Evolutionary conservation across 2,888 invertebrate species (phyloP), one percentile per base, ranked within the genome.

Genomic region (Coronaproctus castanopsis): DNA sequence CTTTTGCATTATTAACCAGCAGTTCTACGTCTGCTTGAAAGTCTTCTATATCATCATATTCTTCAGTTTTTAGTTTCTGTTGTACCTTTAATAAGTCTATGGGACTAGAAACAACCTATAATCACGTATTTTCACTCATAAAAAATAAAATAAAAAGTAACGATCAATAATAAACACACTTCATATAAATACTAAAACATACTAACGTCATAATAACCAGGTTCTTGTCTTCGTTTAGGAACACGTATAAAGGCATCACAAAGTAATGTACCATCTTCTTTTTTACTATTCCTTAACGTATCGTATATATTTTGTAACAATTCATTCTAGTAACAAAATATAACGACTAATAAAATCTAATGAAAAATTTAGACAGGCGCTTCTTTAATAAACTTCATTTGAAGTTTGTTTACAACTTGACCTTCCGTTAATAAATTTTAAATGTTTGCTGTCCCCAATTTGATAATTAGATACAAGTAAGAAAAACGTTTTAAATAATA

Each of bases 11-110:
- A 67, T 82, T 87, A 24, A 95, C 85, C 67, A 98, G 78, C 48
- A 95, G 76, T 68, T 92, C 88, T 65, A 98, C 81, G 71, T 98
- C 97, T 8, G 80, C 78, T 50, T 89, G 82, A 62, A 98, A 75
- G 69, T 93, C 91, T 24, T 93, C 92, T 65, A 96, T 79, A 70
- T 92, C 91, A 65, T 87, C 86, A 72, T 98, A 98, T 58, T 95
- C 93, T 67, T 97, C 96, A 0, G 90, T 93, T 78, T 93, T 95
- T 10, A 97, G 74, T 71, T 96, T 97, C 70, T 95, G 95, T 71
- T 96, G 95, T 2, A 98, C 91, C 72, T 87, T 82, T 52, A 95
- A 74, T 68, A 98, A 77, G 72, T 98, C 97, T 69, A 98, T 97
- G 1, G 97, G 97, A 70, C 89, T 89, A 5, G 82, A 80, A 1